Conservation (phyloP, 1,140 invertebrate species). For the Streblospio benedicti region DNA sequence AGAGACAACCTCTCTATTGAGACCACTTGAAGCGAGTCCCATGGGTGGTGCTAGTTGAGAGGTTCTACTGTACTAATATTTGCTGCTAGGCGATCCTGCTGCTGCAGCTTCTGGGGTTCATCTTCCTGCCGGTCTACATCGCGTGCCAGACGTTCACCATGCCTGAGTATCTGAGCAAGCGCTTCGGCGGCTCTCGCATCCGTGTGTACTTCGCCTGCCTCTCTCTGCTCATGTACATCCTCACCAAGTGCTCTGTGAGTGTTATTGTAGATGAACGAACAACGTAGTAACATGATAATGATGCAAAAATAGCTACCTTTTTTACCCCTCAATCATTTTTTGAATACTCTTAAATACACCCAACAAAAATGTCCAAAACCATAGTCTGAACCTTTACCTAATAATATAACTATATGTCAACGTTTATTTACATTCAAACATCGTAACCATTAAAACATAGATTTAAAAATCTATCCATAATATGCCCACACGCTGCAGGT, state of each 20-base stretch:
- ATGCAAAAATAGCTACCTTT: background rate
- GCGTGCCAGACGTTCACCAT: slow-evolving; percentile 51
- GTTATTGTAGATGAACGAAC: background rate
- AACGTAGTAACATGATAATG: background rate
- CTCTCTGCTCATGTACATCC: slow-evolving; percentile 54
- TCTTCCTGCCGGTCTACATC: slow-evolving; percentile 41
- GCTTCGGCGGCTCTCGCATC: slow-evolving; percentile 56
- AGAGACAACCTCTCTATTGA: background rate
- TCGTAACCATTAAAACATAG: background rate
- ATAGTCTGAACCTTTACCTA: background rate
- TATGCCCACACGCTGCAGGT: slow-evolving; percentile 1
- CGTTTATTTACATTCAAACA: background rate
- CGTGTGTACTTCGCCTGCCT: slow-evolving; percentile 53
- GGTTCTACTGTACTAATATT: background rate
- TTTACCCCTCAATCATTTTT: background rate
- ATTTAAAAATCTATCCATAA: background rate
- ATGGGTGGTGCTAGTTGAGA: background rate
- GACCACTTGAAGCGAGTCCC: background rate
- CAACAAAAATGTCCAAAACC: background rate
- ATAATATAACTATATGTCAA: background rate
- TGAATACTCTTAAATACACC: background rate
- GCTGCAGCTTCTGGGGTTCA: slow-evolving; percentile 32
- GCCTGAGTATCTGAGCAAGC: slow-evolving; percentile 55
- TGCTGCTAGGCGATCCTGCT: slow-evolving; percentile 34
- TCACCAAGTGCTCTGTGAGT: slow-evolving; percentile 58